phyloP scores from a whole-genome alignment of 2,888 invertebrate genomes.

The Nomada fucata region DNA sequence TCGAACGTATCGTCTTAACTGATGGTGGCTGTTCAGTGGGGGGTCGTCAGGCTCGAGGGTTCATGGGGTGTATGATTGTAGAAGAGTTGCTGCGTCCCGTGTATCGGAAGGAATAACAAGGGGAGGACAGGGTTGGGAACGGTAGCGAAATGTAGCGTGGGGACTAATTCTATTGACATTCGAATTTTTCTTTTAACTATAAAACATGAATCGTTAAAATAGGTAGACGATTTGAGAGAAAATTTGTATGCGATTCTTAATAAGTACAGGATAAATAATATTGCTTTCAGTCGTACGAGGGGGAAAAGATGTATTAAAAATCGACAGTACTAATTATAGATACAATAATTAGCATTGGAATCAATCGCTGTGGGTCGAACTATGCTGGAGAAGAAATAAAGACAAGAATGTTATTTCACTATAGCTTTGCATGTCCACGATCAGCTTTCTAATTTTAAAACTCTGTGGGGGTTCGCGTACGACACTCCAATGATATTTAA shows the following conservation, averaged over 20 bases:
- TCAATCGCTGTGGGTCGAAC: too few relatives aligned
- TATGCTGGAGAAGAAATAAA: too few relatives aligned
- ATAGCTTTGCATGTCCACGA: too few relatives aligned
- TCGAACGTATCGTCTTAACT: slow-evolving; percentile 62
- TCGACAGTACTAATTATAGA: too few relatives aligned
- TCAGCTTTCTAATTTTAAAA: too few relatives aligned
- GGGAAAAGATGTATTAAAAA: too few relatives aligned
- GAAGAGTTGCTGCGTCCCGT: slow-evolving; percentile 70
- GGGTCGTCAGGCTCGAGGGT: slow-evolving; percentile 18
- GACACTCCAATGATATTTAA: too few relatives aligned
- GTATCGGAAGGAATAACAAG: slow-evolving; percentile 76
- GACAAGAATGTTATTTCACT: too few relatives aligned
- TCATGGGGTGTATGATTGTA: slow-evolving; percentile 58
- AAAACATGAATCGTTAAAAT: neutral
- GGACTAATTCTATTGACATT: slow-evolving; percentile 24
- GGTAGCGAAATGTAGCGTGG: slow-evolving; percentile 4
- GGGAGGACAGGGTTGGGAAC: slow-evolving; percentile 36
- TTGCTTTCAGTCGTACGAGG: too few relatives aligned
- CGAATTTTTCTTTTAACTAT: neutral
- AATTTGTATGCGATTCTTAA: neutral
- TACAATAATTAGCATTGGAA: too few relatives aligned
- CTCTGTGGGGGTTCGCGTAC: too few relatives aligned
- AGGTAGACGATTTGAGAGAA: neutral
- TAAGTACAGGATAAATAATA: too few relatives aligned
- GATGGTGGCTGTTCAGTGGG: slow-evolving; percentile 48